Evolutionary conservation across 2,113 vertebrate species (phyloP), one percentile per base, ranked within the genome.

Genomic region (Bubo bubo): DNA sequence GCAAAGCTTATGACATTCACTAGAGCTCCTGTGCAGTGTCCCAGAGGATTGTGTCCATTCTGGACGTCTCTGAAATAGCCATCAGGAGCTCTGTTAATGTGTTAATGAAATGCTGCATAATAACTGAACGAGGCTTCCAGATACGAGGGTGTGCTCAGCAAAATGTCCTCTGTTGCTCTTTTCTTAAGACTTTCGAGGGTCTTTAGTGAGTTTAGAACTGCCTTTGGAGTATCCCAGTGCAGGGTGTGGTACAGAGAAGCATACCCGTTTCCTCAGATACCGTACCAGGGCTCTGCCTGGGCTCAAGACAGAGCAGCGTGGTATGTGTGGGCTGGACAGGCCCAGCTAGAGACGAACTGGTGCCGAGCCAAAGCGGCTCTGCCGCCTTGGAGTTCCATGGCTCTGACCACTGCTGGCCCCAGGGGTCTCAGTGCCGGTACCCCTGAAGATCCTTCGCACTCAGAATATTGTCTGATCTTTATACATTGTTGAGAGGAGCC

Each of bases 281-380:
- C 1, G 0, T 11, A 6, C 20, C 27, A 3, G 70, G 71, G 41
- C 50, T 21, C 45, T 47, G 24, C 11, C 47, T 14, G 28, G n/a
- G 75, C 85, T 52, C 7, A 4, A 10, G 34, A 9, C 47, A 19
- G 27, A 27, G 56, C 22, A 8, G 4, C 2, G 5, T 8, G 53
- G 18, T 3, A 8, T 0, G 30, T 6, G 2, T 2, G 39, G 50
- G 39, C 66, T 41, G 49, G 30, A 4, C 12, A 2, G 37, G 72
- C 39, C 39, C 34, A 6, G 70, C 45, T n/a, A 4, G 60, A 43
- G 62, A 5, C 1, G 4, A 39, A 5, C 37, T 35, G 67, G 47
- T 23, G 47, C 86, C 8, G 56, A 34, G 56, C 66, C 32, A 1
- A 5, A 37, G n/a, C 19, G 14, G 3, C 63, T 56, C 71, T 43